Base-by-base conservation (phyloP, 2,888 invertebrate genomes). In the Lasioglossum villosulum region DNA sequence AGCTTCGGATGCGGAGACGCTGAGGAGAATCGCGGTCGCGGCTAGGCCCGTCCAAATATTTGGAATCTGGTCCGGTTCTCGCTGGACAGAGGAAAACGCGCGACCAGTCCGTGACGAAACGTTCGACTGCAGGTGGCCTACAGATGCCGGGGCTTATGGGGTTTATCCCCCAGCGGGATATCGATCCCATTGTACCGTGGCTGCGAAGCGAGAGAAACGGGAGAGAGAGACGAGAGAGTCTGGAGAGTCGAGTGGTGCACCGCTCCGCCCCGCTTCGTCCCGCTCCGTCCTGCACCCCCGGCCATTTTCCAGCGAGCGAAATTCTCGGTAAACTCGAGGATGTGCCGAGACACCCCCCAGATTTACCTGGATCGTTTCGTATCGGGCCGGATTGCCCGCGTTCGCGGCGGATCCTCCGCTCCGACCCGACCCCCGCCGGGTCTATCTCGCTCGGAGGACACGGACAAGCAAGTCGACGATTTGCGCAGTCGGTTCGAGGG, bases 81-180 rank as follows among this genome's bases (percentile, higher is more conserved):
- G 82, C 78, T 59, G 80, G 82, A 75, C 72, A 72, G 88, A 89
- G 86, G 90, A 88, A 86, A 91, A 90, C 83, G 83, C 76, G 92
- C 93, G 92, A 90, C 92, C 91, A 92, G 90, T 88, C 93, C 93
- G 93, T 94, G 94, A 94, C 94, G 94, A 94, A 94, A 94, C 93
- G 93, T 92, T 88, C 93, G 93, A 94, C 94, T 95, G 95, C 95
- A 95, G 95, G 95, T 95, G 95, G 95, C 93, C 94, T 91, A 94
- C 95, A 94, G 95, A 95, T 94, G 94, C 94, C 91, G 88, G 90
- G 94, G 94, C 94, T 94, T 94, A 95, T 89, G 92, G 94, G 93
- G 94, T 94, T 94, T 94, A 94, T 94, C 93, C 94, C 94, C 93
- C 93, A 93, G 93, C 94, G 94, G 95, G 95, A 94, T 95, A 95